Percentiles rank a stretch among this genome's conserved stretches.
phyloP scores from a whole-genome alignment of 2,888 invertebrate genomes.

The Catocala sponsa region DNA sequence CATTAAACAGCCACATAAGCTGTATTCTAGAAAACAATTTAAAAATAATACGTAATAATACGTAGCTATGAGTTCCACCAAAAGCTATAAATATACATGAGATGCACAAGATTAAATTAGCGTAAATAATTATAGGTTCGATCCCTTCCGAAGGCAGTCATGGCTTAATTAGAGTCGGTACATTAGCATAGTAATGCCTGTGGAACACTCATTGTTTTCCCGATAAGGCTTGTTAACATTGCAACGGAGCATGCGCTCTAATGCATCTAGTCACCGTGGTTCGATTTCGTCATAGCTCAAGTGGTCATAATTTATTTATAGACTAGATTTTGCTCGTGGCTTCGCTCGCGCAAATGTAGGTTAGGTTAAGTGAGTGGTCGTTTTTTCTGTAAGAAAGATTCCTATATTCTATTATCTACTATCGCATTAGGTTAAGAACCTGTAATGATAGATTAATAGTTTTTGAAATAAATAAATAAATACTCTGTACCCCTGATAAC shows the following conservation, averaged over 20 bases:
- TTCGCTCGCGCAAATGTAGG: too few species aligned
- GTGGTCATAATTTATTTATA: constrained; percentile 16
- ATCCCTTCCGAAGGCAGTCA: constrained; percentile 50
- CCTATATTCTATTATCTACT: too few species aligned
- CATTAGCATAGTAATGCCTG: constrained; percentile 68
- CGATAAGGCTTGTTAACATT: constrained; percentile 67
- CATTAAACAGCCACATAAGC: constrained; percentile 16
- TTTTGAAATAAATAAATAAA: too few species aligned
- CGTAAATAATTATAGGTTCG: constrained; percentile 58
- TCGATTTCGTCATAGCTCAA: constrained; percentile 32
- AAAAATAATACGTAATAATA: neutral
- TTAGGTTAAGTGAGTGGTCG: too few species aligned
- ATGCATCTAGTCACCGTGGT: constrained; percentile 34
- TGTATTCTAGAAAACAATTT: constrained; percentile 7
- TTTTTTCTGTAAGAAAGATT: too few species aligned
- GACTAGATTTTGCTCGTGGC: too few species aligned
- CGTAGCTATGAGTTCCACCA: constrained; percentile 17
- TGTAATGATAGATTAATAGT: too few species aligned
- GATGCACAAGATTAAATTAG: constrained; percentile 49
- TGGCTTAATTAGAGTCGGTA: constrained; percentile 70
- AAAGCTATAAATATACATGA: constrained; percentile 40
- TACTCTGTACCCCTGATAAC: too few species aligned
- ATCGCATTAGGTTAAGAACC: too few species aligned
- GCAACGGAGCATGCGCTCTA: constrained; percentile 42
- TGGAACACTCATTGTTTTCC: constrained; percentile 69